Base-by-base conservation (phyloP, 2,888 invertebrate genomes). In the Drosophila monieri region DNA sequence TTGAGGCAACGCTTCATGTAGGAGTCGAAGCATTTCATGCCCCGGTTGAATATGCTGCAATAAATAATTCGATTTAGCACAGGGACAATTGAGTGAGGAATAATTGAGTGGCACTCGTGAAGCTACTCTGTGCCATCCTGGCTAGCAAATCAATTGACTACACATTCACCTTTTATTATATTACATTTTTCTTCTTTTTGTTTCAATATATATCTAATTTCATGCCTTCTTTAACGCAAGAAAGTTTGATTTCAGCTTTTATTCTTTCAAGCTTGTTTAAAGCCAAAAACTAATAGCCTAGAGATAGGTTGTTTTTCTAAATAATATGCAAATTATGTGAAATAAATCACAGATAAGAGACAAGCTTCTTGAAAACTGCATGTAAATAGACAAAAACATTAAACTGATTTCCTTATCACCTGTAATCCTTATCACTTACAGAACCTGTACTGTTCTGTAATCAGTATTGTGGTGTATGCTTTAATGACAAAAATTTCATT, bases 1-100 rank as follows among this genome's bases (percentile, higher is more conserved):
- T 89, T 75, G 3, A 91, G 74, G 61, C 91, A 91, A 15, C 90
- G 90, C 12, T 84, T 84, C 3, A 90, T 80, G 44, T 91, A 91
- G 6, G 81, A 88, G 65, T 91, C 91, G 61, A 91, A 91, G 57
- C 91, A 91, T 62, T 77, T 77, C 88, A 91, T 90, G 52, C 91
- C 91, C 15, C 87, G 88, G 61, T 89, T 87, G 55, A 91, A 91
- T 52, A 91, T 88, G 55, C 91, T 91, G 79, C 9, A 67, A 75
- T 27, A 47, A 37, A 70, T 64, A 53, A 67, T 66, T 46, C 62
- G 54, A 66, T 66, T 51, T 64, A 12, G 44, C 14, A 18, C 18
- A 25, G n/a, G 27, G n/a, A 64, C 53, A 64, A 66, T 64, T 66
- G 62, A 64, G 44, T 66, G 15, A 37, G 35, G 44, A 37, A 35